Evolutionary conservation across 2,113 vertebrate genomes (phyloP).

Genomic region (Cyanocitta stelleri): DNA sequence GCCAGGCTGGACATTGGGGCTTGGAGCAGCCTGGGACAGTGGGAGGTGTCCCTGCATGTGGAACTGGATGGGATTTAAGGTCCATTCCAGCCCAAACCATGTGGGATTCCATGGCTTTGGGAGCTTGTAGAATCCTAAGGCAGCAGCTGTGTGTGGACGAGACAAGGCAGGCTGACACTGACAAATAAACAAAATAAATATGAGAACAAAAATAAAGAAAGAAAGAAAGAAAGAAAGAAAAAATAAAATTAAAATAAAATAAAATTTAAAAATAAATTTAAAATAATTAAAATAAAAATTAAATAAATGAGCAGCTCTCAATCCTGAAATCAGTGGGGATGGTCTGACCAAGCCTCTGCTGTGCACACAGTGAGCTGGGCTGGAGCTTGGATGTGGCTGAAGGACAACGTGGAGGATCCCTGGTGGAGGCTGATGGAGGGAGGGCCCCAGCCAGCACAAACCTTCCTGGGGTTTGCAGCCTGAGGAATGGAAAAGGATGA

Average conservation of each 20-base stretch:
- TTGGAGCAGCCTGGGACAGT: not conserved
- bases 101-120: not conserved
- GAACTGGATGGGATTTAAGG: not conserved
- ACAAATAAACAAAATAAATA: not conserved
- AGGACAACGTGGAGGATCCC: not conserved
- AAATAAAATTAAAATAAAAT: too few species aligned
- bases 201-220: too few species aligned
- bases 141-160: not conserved
- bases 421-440: fast-evolving
- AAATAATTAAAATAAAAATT: fast-evolving
- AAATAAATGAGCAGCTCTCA: not conserved
- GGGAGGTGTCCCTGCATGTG: not conserved
- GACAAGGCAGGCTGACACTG: not conserved
- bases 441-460: not conserved
- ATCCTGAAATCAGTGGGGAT: too few species aligned
- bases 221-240: not conserved
- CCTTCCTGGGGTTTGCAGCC: not conserved
- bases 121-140: not conserved
- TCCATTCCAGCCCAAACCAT: not conserved
- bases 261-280: too few species aligned
- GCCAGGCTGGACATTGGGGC: not conserved
- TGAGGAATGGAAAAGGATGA: fast-evolving
- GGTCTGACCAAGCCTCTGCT: not conserved
- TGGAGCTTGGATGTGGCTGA: not conserved
- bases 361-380: not conserved